Percentiles rank a stretch among this genome's conserved stretches.
Evolutionary conservation across 2,797 vertebrate genomes (phyloP).

Genomic region (Phalanger gymnotis): DNA sequence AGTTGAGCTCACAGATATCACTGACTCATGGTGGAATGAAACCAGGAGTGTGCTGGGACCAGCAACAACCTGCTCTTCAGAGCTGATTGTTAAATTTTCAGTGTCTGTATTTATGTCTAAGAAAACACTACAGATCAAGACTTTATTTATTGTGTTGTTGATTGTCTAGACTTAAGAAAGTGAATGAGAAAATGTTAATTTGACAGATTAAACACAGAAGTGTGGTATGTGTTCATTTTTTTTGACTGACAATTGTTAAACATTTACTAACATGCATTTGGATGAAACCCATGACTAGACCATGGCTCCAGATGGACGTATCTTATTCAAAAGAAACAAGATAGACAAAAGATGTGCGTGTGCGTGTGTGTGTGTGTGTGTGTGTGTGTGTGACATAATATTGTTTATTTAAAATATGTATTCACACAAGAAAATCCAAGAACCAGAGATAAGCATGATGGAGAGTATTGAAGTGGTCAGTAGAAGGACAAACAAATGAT

Average conservation of each 20-base stretch:
- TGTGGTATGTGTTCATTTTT: neutral
- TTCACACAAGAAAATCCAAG: neutral
- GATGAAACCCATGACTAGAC: neutral
- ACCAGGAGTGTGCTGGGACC: neutral
- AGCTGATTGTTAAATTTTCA: neutral
- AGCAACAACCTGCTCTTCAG: neutral
- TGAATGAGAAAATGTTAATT: neutral
- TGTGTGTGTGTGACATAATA: neutral
- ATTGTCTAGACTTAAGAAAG: neutral
- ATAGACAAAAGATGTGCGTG: neutral
- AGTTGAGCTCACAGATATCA: neutral
- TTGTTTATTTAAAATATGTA: neutral
- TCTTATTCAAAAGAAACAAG: neutral
- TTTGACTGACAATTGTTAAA: slow-evolving; percentile 1
- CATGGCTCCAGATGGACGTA: neutral
- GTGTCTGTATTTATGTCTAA: neutral
- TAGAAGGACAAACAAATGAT: neutral
- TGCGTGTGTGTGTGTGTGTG: neutral
- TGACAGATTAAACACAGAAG: neutral
- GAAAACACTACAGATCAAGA: neutral
- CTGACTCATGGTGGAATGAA: neutral
- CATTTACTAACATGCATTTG: neutral
- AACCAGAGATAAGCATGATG: neutral
- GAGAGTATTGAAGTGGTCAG: neutral
- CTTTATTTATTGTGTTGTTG: neutral